Evolutionary conservation across 2,113 vertebrate genomes (phyloP).

Genomic region (Ailuropoda melanoleuca): DNA sequence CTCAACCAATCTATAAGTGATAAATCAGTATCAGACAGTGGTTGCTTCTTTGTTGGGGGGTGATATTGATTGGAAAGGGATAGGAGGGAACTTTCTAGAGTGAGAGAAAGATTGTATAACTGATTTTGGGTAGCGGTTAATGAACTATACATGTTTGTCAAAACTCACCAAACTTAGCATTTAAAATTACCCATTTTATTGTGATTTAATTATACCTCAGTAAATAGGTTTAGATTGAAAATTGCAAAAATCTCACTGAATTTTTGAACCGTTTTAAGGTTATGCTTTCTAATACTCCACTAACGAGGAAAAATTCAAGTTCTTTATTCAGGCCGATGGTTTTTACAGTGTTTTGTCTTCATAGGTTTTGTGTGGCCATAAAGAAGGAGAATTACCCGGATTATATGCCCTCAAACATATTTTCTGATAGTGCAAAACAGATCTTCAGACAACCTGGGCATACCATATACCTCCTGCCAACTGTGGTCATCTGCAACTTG

Average conservation of each 20-base stretch:
- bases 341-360: slow-evolving; percentile 29
- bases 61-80: background rate
- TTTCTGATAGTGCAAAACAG: slow-evolving; percentile 91
- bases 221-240: slow-evolving; percentile 30
- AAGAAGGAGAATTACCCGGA: slow-evolving; percentile 98
- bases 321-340: background rate
- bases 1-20: background rate
- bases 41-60: background rate
- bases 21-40: background rate
- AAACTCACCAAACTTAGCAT: background rate
- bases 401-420: slow-evolving; percentile 93
- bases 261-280: background rate
- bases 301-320: background rate
- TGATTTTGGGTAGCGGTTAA: background rate
- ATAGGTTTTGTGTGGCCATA: slow-evolving; percentile 96
- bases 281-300: background rate
- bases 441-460: slow-evolving; percentile 98
- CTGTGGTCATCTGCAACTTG: slow-evolving; percentile 94
- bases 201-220: background rate
- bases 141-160: background rate
- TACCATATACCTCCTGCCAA: slow-evolving; percentile 95
- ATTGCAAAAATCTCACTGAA: background rate
- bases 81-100: background rate
- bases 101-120: background rate
- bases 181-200: background rate